Evolutionary conservation across 2,797 vertebrate genomes (phyloP), one percentile per base, ranked within the genome.

Genomic region (Paratrypauchen microcephalus): DNA sequence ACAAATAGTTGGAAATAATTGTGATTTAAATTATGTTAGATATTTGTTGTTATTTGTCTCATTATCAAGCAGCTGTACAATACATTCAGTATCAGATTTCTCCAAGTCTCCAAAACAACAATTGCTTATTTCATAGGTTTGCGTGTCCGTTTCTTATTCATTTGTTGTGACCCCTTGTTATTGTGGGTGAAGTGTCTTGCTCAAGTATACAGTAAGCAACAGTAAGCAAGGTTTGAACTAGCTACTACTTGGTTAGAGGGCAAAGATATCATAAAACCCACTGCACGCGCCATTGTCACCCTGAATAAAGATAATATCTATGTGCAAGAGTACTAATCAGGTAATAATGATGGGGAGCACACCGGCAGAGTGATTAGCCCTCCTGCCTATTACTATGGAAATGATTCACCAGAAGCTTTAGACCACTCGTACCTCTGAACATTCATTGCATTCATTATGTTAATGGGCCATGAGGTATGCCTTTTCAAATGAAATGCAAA

Each of bases 401-500:
- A 60, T 58, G 16, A 32, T 36, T 26, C 11, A 24, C 24, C 26
- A 0, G 16, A 16, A 16, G 23, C 15, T 16, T 26, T 13, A 15
- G 56, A 11, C 15, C 5, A 58, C 56, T 18, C 23, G 5, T 18
- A 30, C 18, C 59, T 23, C 30, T 21, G 19, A 39, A 15, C 16
- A 60, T 4, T 4, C 32, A 5, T 19, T n/a, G 19, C 0, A 41
- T 61, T 6, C 39, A 61, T 61, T 39, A 61, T 61, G 4, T 11
- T 61, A 61, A 41, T 61, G 32, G 23, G 15, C 23, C 59, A 23
- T 5, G 32, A 39, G n/a, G 9, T n/a, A 61, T 41, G 30, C 3
- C 13, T 61, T 61, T 61, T 3, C 32, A 36, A 21, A 61, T 61
- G 13, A 61, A 61, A 61, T 60, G 59, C 32, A 32, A 61, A 61